Conservation (phyloP, 2,888 invertebrate species). For the Standfussiana lucernea region DNA sequence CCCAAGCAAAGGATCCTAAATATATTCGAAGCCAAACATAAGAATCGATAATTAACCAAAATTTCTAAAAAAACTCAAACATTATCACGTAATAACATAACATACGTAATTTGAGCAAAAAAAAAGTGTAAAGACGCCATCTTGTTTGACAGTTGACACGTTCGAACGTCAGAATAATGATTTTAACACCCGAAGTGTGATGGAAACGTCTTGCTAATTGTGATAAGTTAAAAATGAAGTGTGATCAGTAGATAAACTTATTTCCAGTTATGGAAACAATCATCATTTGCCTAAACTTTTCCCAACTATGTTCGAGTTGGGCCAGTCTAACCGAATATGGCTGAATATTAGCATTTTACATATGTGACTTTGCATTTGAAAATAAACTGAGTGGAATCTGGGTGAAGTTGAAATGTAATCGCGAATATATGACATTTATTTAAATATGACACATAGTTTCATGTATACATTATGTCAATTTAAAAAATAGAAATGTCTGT, state of each 20-base stretch:
- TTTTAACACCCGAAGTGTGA: constrained; percentile 49
- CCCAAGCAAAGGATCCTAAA: neutral
- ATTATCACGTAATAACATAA: constrained; percentile 42
- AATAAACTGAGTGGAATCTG: no score
- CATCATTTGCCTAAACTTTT: neutral
- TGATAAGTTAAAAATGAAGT: constrained; percentile 16
- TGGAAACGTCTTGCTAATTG: constrained; percentile 27
- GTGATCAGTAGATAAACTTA: neutral
- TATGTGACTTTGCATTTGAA: no score
- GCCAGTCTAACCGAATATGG: neutral
- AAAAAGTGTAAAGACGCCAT: constrained; percentile 57
- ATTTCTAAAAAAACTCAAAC: constrained; percentile 48
- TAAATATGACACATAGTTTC: no score
- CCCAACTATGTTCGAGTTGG: neutral
- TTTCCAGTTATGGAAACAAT: neutral
- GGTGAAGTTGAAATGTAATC: no score
- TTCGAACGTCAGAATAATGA: constrained; percentile 38
- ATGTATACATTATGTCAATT: no score
- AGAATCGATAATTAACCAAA: constrained; percentile 38
- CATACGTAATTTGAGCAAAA: constrained; percentile 49
- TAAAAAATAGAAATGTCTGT: no score
- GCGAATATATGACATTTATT: no score
- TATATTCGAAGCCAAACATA: constrained; percentile 1
- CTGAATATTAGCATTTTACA: neutral
- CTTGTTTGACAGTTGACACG: constrained; percentile 50